Conservation (phyloP, 2,888 invertebrate genomes). For the Drosophila fungiperda region DNA sequence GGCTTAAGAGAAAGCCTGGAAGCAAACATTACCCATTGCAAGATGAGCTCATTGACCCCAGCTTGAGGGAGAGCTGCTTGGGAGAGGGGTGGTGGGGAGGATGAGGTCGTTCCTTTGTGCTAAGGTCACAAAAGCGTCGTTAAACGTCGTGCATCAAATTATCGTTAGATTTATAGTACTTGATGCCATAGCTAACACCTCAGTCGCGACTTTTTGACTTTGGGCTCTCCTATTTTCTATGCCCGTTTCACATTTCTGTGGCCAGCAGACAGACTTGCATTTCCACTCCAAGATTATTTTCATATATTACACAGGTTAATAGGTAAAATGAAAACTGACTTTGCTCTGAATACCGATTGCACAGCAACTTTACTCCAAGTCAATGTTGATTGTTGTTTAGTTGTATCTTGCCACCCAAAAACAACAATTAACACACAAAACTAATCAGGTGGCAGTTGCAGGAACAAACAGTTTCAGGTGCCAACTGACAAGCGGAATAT, state of each 20-base stretch:
- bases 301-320: neutral
- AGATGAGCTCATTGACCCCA: constrained; percentile 44
- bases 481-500: neutral
- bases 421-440: neutral
- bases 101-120: neutral
- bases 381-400: neutral
- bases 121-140: constrained; percentile 49
- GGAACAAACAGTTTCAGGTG: too few relatives aligned
- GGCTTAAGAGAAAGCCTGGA: constrained; percentile 36
- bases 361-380: neutral
- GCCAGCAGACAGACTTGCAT: constrained; percentile 16
- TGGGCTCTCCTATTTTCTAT: neutral
- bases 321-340: too few relatives aligned
- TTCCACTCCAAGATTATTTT: constrained; percentile 15
- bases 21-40: constrained; percentile 12
- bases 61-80: neutral
- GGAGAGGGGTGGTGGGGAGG: neutral
- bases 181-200: neutral
- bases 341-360: neutral
- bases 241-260: constrained; percentile 22
- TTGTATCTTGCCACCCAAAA: neutral
- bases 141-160: constrained; percentile 63
- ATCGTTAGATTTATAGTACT: constrained; percentile 64
- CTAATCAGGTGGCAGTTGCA: neutral
- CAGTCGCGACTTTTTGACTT: neutral